Evolutionary conservation across 2,113 vertebrate genomes (phyloP), one percentile per base, ranked within the genome.

Genomic region (Sialia sialis): DNA sequence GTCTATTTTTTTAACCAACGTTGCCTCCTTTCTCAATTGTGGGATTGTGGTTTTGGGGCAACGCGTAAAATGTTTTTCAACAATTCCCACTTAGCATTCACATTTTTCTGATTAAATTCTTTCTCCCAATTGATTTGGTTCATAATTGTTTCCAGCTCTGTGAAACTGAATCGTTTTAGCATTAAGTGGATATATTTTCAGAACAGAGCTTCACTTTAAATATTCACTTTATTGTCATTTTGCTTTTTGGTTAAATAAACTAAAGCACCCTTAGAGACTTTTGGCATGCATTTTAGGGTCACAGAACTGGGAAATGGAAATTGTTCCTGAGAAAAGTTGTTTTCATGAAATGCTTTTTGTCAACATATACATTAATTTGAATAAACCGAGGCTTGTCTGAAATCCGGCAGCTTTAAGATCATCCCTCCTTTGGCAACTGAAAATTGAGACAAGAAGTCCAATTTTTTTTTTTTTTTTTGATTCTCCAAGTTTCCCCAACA

Each of bases 21-120:
- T 69, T 95, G 93, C 51, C 87, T 90, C 39, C 95, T 83, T 58
- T 93, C 85, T 95, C 90, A 93, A 94, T 95, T 96, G 94, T 96
- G 96, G 92, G 96, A 96, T 90, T 96, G 96, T 92, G 95, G 96
- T 88, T 96, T 93, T 92, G 85, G 83, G 96, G 88, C 88, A 94
- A 88, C 6, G 64, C 21, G n/a, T 73, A 85, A 95, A 96, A 96
- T 90, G 88, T 93, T 94, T 94, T 94, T 92, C 76, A 94, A 96
- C 95, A 96, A 96, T 96, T 94, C 94, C 92, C 95, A 96, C 92
- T 96, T 96, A 94, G 55, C 67, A 36, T 69, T 94, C 96, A 96
- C 55, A 21, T 96, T 96, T 96, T 96, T 96, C 79, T 94, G 85
- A 96, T 96, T 96, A 94, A 93, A 95, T 93, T 83, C 80, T 39